Conservation (phyloP, 2,113 vertebrate species). For the Oryzias curvinotus region DNA sequence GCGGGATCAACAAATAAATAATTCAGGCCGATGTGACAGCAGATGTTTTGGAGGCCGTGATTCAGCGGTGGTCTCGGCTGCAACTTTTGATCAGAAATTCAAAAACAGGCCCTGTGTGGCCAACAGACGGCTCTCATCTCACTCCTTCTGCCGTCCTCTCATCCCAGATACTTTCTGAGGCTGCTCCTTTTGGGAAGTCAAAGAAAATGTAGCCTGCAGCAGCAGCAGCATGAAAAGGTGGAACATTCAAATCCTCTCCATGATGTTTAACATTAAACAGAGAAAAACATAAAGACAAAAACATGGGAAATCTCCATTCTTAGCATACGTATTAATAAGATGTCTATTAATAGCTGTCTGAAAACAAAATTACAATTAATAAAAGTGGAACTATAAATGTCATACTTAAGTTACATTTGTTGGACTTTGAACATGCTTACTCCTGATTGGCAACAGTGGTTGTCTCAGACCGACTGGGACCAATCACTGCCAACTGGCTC, state of each 20-base stretch:
- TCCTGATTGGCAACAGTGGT: too few species aligned
- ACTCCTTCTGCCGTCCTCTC: constrained; percentile 28
- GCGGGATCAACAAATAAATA: constrained; percentile 75
- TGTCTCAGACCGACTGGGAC: too few species aligned
- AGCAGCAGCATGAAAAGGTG: not conserved
- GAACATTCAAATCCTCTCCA: not conserved
- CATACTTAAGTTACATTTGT: too few species aligned
- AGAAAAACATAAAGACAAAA: not conserved
- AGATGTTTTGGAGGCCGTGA: constrained; percentile 74
- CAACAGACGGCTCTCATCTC: constrained; percentile 41
- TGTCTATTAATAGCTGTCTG: not conserved
- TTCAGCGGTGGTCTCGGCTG: constrained; percentile 61
- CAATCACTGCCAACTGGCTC: too few species aligned
- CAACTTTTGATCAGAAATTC: constrained; percentile 76
- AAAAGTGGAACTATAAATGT: too few species aligned
- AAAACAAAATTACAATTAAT: not conserved
- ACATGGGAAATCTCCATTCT: not conserved
- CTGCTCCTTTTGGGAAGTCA: constrained; percentile 38
- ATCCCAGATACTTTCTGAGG: constrained; percentile 35
- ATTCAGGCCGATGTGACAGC: constrained; percentile 75
- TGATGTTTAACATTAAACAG: constrained; percentile 1
- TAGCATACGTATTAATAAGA: not conserved
- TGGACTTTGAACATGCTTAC: too few species aligned
- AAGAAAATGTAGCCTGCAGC: too few species aligned
- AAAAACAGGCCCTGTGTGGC: constrained; percentile 71